phyloP scores from a whole-genome alignment of 2,888 invertebrate genomes.

The Penaeus monodon region DNA sequence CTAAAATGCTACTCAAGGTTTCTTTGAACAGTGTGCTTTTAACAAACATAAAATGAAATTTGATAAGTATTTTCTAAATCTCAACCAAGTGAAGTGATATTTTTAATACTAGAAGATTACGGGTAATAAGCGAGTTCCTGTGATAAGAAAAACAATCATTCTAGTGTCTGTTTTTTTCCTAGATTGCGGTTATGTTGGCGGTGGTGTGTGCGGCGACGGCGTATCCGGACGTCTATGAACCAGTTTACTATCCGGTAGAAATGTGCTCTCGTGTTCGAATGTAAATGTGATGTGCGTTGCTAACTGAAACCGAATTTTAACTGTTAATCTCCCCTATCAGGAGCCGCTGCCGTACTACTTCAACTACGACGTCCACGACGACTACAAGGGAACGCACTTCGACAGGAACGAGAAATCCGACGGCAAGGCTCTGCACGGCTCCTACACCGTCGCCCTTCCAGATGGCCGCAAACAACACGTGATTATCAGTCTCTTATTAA shows the following conservation, averaged over 20 bases:
- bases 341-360: constrained; percentile 35
- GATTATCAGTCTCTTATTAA: neutral
- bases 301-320: no score
- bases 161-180: neutral
- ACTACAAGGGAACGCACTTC: constrained; percentile 50
- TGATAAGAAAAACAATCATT: neutral
- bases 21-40: no score
- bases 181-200: neutral
- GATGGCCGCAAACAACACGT: constrained; percentile 61
- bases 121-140: no score
- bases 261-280: no score
- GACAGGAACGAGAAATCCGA: constrained; percentile 58
- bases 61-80: no score
- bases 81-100: no score
- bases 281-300: no score
- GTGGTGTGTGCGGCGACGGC: neutral
- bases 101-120: no score
- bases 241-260: neutral
- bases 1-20: no score
- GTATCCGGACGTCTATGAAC: neutral
- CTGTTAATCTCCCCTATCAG: neutral
- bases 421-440: constrained; percentile 54
- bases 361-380: constrained; percentile 41
- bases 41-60: no score
- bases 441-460: constrained; percentile 61